Conservation (phyloP, 2,888 invertebrate genomes). For the Cheilosia variabilis region DNA sequence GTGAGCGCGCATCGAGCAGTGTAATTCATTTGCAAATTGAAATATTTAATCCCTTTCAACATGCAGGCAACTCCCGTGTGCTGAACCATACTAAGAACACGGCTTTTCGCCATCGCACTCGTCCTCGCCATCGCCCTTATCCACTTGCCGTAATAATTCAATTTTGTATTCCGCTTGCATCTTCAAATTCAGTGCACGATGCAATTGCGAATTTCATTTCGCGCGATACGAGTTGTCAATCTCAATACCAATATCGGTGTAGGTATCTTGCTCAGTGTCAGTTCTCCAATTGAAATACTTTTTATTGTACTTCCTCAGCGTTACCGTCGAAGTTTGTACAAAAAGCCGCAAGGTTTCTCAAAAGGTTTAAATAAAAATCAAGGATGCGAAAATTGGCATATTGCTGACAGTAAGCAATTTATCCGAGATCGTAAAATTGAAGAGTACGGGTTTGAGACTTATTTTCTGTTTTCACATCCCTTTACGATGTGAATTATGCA, state of each 20-base stretch:
- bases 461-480: too few relatives aligned
- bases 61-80: background rate
- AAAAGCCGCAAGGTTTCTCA: too few relatives aligned
- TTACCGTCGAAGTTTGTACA: too few relatives aligned
- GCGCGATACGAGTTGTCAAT: slow-evolving; percentile 25
- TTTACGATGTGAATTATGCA: too few relatives aligned
- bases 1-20: slow-evolving; percentile 43
- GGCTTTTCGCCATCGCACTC: too few relatives aligned
- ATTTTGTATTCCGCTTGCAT: slow-evolving; percentile 51
- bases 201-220: slow-evolving; percentile 52
- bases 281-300: too few relatives aligned
- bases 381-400: too few relatives aligned
- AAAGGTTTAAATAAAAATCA: too few relatives aligned
- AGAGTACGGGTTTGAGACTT: too few relatives aligned
- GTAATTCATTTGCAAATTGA: slow-evolving; percentile 65
- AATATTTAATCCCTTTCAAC: slow-evolving; percentile 55
- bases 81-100: slow-evolving; percentile 1
- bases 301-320: too few relatives aligned
- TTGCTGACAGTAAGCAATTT: too few relatives aligned
- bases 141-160: slow-evolving; percentile 49
- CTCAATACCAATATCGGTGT: background rate
- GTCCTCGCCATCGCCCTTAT: slow-evolving; percentile 34
- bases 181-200: slow-evolving; percentile 50
- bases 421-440: too few relatives aligned
- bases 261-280: background rate